Percentiles rank a stretch among this genome's conserved stretches.
Evolutionary conservation across 2,797 vertebrate species (phyloP).

Genomic region (Stomatorhinus walkeri): DNA sequence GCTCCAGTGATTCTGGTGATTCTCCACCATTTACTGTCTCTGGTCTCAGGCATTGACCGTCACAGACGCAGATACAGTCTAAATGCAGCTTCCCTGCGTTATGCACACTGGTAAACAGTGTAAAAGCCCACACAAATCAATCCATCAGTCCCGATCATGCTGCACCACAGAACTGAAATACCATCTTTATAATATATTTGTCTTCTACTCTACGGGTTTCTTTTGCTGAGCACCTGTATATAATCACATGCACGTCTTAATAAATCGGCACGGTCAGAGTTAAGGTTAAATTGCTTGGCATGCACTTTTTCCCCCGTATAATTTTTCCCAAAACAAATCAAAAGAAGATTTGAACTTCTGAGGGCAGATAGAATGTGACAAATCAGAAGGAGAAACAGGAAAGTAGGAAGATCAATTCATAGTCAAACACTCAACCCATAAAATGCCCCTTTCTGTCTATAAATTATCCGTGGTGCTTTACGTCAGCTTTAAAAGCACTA

Average conservation of each 20-base stretch:
- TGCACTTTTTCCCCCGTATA: not conserved
- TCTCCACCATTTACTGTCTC: not conserved
- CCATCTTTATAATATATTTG: not conserved
- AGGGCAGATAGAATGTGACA: not conserved
- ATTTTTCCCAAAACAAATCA: not conserved
- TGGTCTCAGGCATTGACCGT: not conserved
- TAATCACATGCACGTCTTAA: not conserved
- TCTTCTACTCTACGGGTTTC: not conserved
- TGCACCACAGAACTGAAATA: not conserved
- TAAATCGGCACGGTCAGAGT: not conserved
- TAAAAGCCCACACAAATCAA: not conserved
- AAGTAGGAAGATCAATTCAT: not conserved
- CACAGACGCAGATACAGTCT: not conserved
- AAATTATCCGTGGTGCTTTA: not conserved
- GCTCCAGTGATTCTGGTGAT: not conserved
- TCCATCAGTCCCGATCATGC: not conserved
- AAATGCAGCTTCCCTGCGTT: not conserved
- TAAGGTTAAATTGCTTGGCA: not conserved
- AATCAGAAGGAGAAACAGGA: not conserved
- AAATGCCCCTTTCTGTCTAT: not conserved
- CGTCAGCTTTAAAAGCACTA: not conserved
- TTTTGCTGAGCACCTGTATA: not conserved
- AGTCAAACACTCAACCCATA: not conserved
- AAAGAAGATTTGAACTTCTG: not conserved
- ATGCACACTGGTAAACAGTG: not conserved